These are phyloP conservation scores for Halichoerus grypus DNA, from an alignment of 2,113 vertebrate species.

Conservation along the genomic window DNA sequence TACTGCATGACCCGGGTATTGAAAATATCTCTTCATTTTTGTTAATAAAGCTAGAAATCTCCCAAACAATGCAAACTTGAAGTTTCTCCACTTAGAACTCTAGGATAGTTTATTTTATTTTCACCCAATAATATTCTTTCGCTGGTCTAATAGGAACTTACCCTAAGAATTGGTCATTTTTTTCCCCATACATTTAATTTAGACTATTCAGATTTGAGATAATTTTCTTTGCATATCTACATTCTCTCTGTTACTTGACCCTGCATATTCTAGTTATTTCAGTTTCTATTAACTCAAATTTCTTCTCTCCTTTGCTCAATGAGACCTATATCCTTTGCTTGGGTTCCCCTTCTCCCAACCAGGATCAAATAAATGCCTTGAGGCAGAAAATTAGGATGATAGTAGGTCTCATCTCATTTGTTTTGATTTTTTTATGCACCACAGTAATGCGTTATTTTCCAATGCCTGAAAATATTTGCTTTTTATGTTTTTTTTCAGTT, in stretches of 20 bases:
- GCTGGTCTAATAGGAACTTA: neutral
- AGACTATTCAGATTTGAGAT: neutral
- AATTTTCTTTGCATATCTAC: neutral
- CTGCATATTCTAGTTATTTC: neutral
- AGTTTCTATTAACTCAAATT: neutral
- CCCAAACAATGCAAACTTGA: neutral
- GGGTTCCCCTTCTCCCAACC: neutral
- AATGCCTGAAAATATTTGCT: neutral
- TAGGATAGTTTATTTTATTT: neutral
- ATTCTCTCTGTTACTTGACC: neutral
- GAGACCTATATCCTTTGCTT: neutral
- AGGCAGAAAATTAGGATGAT: neutral
- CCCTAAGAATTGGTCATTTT: neutral
- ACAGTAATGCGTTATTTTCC: neutral
- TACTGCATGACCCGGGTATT: neutral
- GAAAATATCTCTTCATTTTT: neutral
- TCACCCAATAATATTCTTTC: neutral
- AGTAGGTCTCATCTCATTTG: neutral
- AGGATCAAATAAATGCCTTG: neutral
- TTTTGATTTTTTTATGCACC: neutral
- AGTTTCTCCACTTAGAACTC: neutral
- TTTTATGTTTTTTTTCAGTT: constrained; percentile 21
- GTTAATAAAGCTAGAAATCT: neutral
- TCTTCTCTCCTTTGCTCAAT: neutral
- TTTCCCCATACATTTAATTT: neutral